Percentiles rank a stretch among this genome's conserved stretches.
Evolutionary conservation across 2,888 invertebrate genomes (phyloP).

Genomic region (Tipula helvola): DNA sequence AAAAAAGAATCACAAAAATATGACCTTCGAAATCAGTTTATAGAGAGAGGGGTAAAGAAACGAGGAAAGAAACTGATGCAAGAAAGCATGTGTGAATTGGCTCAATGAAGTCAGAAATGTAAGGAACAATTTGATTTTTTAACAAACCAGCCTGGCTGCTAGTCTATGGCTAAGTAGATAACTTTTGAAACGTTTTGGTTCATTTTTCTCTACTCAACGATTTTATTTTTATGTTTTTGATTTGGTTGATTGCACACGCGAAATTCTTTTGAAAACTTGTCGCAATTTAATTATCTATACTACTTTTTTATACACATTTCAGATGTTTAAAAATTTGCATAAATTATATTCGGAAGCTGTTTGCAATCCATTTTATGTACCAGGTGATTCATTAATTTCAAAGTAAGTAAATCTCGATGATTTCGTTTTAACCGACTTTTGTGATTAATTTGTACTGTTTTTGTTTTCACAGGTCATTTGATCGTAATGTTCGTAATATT

Average conservation of each 20-base stretch:
- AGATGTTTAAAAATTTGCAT: conserved; percentile 85
- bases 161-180: too few species aligned
- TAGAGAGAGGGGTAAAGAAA: too few species aligned
- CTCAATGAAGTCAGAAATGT: conserved; percentile 91
- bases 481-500: conserved; percentile 52
- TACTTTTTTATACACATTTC: conserved; percentile 14
- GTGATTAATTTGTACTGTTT: background rate
- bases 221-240: too few species aligned
- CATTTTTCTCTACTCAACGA: too few species aligned
- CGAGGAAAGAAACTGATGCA: too few species aligned
- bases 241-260: too few species aligned
- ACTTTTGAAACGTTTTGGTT: too few species aligned
- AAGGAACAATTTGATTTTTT: conserved; percentile 19
- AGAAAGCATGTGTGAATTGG: too few species aligned
- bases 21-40: too few species aligned
- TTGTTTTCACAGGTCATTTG: conserved; percentile 44
- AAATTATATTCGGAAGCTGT: conserved; percentile 86
- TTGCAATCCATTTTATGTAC: conserved; percentile 93
- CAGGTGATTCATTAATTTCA: conserved; percentile 79
- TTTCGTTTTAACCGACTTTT: background rate
- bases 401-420: conserved; percentile 45
- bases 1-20: too few species aligned
- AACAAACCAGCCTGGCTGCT: background rate
- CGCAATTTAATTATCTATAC: too few species aligned
- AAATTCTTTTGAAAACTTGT: too few species aligned